Conservation (phyloP, 2,888 invertebrate species). For the Xestia sexstrigata region DNA sequence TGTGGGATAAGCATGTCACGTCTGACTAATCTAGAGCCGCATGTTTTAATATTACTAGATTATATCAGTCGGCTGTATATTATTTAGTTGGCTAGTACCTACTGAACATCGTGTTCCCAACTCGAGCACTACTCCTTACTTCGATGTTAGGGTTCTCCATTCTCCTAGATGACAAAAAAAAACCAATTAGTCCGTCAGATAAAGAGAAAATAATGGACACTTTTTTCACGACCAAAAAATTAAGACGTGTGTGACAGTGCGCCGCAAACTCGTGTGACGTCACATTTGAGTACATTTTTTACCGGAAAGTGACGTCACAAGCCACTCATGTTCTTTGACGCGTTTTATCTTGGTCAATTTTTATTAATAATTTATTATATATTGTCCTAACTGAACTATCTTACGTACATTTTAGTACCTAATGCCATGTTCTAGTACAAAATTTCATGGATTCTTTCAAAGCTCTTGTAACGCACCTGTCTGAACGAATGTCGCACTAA, state of each 20-base stretch:
- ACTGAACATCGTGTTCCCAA: neutral
- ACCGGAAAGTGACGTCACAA: no score
- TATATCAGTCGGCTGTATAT: neutral
- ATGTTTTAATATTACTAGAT: slow-evolving; percentile 19
- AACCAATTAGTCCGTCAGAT: no score
- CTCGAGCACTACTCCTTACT: neutral
- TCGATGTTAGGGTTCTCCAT: no score
- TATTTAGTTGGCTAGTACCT: neutral
- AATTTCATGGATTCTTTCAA: neutral
- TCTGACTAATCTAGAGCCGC: slow-evolving; percentile 36
- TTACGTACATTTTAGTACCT: neutral
- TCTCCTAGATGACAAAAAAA: no score
- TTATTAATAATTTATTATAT: no score
- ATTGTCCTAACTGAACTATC: slow-evolving; percentile 3
- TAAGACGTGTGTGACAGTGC: no score
- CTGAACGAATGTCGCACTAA: slow-evolving; percentile 13
- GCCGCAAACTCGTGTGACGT: no score
- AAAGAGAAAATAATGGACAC: no score
- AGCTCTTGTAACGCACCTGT: neutral
- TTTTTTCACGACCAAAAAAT: no score
- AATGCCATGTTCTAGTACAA: neutral
- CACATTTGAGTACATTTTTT: no score
- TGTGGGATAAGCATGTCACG: slow-evolving; percentile 66
- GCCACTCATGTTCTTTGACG: no score
- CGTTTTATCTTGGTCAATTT: no score